Conservation (phyloP, 1,140 invertebrate species). For the Eupeodes corollae region DNA sequence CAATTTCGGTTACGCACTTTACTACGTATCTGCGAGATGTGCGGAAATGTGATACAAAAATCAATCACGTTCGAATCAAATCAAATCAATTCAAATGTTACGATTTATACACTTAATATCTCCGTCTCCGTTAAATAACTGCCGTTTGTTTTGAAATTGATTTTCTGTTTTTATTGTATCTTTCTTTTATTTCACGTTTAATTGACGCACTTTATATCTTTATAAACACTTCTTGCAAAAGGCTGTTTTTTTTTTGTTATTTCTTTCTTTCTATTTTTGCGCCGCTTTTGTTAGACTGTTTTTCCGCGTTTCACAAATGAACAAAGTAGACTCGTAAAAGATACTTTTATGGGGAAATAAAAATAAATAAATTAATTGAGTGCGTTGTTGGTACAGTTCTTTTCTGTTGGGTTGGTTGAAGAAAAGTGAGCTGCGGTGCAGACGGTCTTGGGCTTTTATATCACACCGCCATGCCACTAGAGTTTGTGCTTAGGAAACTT, state of each 20-base stretch:
- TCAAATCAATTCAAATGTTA: slow-evolving; percentile 5
- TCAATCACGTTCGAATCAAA: too few relatives aligned
- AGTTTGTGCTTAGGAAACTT: too few relatives aligned
- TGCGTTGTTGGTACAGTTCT: slow-evolving; percentile 1
- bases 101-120: slow-evolving; percentile 11
- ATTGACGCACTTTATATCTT: slow-evolving; percentile 3
- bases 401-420: slow-evolving; percentile 6
- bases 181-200: slow-evolving; percentile 18
- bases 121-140: slow-evolving; percentile 11
- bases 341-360: slow-evolving; percentile 6
- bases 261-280: slow-evolving; percentile 9
- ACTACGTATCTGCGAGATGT: too few relatives aligned
- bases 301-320: slow-evolving; percentile 7
- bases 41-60: too few relatives aligned
- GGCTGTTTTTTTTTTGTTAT: slow-evolving; percentile 8
- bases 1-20: too few relatives aligned
- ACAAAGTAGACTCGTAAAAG: slow-evolving; percentile 1
- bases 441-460: not conserved
- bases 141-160: slow-evolving; percentile 32
- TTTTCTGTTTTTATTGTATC: slow-evolving; percentile 24
- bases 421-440: slow-evolving; percentile 5
- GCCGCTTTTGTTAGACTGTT: slow-evolving; percentile 5
- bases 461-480: not conserved
- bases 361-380: not conserved
- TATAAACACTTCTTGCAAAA: slow-evolving; percentile 8